Conservation (phyloP, 2,797 vertebrate genomes). For the Coreius guichenoti region DNA sequence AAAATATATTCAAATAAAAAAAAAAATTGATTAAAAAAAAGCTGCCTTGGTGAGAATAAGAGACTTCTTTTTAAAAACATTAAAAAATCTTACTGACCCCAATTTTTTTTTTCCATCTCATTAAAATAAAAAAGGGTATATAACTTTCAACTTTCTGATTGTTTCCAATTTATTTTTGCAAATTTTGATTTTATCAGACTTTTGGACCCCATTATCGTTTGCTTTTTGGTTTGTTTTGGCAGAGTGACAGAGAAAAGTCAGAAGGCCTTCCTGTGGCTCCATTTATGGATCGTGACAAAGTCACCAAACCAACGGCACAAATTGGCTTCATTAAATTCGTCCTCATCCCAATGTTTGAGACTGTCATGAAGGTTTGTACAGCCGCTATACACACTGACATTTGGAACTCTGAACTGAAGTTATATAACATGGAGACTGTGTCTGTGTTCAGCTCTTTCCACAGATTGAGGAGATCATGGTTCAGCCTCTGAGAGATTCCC, state of each 20-base stretch:
- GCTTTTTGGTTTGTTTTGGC: slow-evolving; percentile 13
- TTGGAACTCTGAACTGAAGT: neutral
- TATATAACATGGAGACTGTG: neutral
- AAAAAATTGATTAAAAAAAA: no score
- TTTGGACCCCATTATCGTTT: neutral
- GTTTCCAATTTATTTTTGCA: neutral
- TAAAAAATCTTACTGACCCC: neutral
- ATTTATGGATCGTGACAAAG: slow-evolving; percentile 94
- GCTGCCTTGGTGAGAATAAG: neutral
- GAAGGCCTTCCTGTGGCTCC: slow-evolving; percentile 91
- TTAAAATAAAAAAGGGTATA: no score
- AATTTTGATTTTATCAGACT: neutral
- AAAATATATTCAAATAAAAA: no score
- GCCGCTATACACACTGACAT: neutral
- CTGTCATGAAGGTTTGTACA: slow-evolving; percentile 82
- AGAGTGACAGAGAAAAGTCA: slow-evolving; percentile 91
- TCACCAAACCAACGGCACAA: slow-evolving; percentile 91
- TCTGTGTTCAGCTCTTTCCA: slow-evolving; percentile 87
- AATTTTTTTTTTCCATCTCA: no score
- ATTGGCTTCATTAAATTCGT: slow-evolving; percentile 84
- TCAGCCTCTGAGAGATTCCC: slow-evolving; percentile 91
- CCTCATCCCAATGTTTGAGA: slow-evolving; percentile 84
- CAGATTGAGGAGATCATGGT: slow-evolving; percentile 94
- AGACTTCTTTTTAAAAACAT: neutral
- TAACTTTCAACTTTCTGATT: neutral